These are phyloP conservation scores for Neoitamus cyanurus DNA, from an alignment of 2,888 invertebrate genomes.

Conservation along the genomic window DNA sequence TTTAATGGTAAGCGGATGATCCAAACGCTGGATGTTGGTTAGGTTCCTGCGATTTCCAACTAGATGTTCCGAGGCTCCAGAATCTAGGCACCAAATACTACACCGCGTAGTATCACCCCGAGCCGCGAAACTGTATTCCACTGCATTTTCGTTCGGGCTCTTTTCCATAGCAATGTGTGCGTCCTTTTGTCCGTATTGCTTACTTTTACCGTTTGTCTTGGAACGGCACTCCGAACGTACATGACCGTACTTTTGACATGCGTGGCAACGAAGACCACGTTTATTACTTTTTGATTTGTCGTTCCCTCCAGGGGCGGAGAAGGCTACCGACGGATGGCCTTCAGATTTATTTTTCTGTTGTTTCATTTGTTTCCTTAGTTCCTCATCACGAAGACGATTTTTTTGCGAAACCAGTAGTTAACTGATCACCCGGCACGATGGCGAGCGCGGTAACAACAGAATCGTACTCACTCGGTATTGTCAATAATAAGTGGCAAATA, in stretches of 20 bases:
- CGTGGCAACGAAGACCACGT: neutral
- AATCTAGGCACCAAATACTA: conserved; percentile 54
- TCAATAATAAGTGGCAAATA: conserved; percentile 59
- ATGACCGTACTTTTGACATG: neutral
- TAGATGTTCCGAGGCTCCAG: conserved; percentile 56
- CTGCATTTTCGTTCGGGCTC: neutral
- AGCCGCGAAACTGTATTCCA: neutral
- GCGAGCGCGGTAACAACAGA: conserved; percentile 61
- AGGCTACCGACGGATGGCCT: neutral
- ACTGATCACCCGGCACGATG: conserved; percentile 57
- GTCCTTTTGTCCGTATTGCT: neutral
- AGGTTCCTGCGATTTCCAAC: conserved; percentile 40
- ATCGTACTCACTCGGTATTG: conserved; percentile 59
- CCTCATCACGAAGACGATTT: conserved; percentile 55
- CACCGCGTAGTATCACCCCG: neutral
- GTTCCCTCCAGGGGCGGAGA: neutral
- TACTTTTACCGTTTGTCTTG: neutral
- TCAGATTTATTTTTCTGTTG: neutral
- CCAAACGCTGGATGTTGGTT: conserved; percentile 42
- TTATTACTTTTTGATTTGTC: neutral
- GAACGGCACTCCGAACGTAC: neutral
- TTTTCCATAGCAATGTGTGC: neutral
- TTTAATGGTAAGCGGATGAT: neutral
- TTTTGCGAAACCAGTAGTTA: conserved; percentile 61
- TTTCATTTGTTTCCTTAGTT: conserved; percentile 31